These are phyloP conservation scores for Sycobia sp. DNA, from an alignment of 1,140 invertebrate genomes.

Conservation along the genomic window DNA sequence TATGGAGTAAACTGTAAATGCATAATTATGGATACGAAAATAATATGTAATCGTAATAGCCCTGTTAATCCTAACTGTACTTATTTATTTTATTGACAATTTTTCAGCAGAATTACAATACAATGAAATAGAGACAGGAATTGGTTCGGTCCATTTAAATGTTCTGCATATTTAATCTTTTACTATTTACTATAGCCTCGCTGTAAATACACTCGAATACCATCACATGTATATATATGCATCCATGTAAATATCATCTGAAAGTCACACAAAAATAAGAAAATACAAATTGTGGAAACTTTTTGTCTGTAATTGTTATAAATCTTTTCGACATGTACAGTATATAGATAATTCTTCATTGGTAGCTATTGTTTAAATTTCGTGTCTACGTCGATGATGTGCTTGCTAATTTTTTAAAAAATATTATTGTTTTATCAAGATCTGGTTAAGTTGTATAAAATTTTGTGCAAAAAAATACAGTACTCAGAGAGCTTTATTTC, in stretches of 20 bases:
- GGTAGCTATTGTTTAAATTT: no score
- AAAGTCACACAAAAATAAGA: not conserved
- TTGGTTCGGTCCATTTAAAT: conserved; percentile 17
- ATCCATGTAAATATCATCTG: conserved; percentile 19
- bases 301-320: no score
- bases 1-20: not conserved
- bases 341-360: no score
- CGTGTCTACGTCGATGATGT: no score
- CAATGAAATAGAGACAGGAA: not conserved
- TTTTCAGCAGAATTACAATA: conserved; percentile 10
- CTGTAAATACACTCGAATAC: conserved; percentile 32
- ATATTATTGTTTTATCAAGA: no score
- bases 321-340: no score
- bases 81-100: conserved; percentile 25
- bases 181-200: conserved; percentile 23
- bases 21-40: no score
- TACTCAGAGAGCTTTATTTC: no score
- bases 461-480: no score
- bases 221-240: not conserved
- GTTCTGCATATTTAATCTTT: conserved; percentile 20
- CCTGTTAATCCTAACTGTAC: not conserved
- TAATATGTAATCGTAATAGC: no score
- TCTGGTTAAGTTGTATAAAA: no score
- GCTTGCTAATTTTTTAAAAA: no score
- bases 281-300: not conserved